phyloP scores from a whole-genome alignment of 1,140 invertebrate species.

The Bombus terrestris region DNA sequence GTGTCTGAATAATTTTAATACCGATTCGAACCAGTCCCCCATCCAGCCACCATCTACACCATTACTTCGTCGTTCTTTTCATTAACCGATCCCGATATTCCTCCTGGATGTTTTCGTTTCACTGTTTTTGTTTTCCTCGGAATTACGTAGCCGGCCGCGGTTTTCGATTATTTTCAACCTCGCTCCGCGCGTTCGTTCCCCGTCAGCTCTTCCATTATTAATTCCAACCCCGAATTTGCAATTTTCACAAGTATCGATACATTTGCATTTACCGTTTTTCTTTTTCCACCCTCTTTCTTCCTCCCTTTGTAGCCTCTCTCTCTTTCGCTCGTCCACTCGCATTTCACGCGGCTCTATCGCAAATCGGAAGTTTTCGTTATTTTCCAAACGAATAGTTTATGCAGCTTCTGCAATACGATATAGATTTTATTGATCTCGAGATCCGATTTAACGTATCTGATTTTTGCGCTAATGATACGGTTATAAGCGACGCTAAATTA shows the following conservation, averaged over 20 bases:
- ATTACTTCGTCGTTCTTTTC: background rate
- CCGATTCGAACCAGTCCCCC: background rate
- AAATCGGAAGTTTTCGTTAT: background rate
- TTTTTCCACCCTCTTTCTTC: background rate
- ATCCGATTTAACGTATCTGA: background rate
- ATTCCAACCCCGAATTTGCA: constrained; percentile 33
- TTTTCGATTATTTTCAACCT: constrained; percentile 30
- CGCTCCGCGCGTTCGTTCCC: background rate
- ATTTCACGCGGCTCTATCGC: background rate
- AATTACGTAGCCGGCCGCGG: background rate
- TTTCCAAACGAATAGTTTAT: background rate
- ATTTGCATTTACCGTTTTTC: constrained; percentile 14
- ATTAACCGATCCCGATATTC: constrained; percentile 43
- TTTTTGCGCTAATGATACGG: background rate
- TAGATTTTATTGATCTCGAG: background rate
- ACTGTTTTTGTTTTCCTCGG: constrained; percentile 39
- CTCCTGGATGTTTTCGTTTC: constrained; percentile 27
- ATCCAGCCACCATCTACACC: background rate
- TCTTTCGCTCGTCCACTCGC: no score
- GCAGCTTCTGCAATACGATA: background rate
- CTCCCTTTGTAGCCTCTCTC: background rate
- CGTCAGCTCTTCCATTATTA: constrained; percentile 29
- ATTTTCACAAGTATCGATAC: constrained; percentile 39
- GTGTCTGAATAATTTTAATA: constrained; percentile 62
- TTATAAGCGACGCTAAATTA: background rate